Conservation (phyloP, 2,797 vertebrate species). For the Micrastur ruficollis region DNA sequence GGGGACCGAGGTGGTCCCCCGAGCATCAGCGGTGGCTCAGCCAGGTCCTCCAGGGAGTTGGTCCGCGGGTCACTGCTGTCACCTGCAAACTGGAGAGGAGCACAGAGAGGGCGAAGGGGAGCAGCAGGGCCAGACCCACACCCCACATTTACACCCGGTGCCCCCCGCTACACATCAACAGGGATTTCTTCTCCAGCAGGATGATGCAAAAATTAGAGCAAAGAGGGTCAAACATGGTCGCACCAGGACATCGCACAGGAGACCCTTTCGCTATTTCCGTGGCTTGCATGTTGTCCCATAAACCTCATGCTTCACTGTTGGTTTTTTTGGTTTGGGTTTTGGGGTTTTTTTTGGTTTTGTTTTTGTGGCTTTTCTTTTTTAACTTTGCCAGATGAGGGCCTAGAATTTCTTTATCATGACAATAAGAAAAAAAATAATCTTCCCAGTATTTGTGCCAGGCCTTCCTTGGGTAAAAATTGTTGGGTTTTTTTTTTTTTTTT, state of each 20-base stretch:
- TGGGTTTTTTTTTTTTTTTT: neutral
- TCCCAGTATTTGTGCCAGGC: neutral
- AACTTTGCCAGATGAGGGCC: neutral
- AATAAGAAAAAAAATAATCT: neutral
- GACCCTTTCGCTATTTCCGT: neutral
- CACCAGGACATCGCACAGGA: neutral
- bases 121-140: neutral
- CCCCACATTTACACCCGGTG: too few species aligned
- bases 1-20: neutral
- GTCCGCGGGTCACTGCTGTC: conserved; percentile 69
- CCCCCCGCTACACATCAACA: too few species aligned
- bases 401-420: neutral
- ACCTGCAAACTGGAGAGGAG: conserved; percentile 6
- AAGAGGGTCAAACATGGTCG: too few species aligned
- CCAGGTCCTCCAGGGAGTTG: conserved; percentile 68
- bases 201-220: neutral
- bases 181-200: neutral
- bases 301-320: neutral
- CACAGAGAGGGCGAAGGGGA: neutral
- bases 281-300: neutral
- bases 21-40: neutral
- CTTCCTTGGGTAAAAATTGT: neutral
- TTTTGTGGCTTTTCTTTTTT: neutral
- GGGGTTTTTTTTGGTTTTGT: too few species aligned
- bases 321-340: too few species aligned